phyloP scores from a whole-genome alignment of 1,140 invertebrate genomes.

The Planococcus citri region DNA sequence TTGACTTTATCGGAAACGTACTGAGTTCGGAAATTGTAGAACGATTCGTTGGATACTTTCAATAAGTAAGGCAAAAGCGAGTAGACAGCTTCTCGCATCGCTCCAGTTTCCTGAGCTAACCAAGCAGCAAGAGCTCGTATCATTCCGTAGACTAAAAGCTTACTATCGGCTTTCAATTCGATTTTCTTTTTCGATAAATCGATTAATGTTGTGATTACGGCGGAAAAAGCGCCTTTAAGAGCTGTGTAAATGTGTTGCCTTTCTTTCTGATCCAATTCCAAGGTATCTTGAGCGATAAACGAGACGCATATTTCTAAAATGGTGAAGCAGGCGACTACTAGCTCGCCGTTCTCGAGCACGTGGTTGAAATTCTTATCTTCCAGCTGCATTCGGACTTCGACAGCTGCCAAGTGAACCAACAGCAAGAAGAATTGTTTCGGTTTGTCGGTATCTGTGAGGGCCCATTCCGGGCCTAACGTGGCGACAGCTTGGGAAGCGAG shows the following conservation, averaged over 20 bases:
- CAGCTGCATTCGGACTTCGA: constrained; percentile 84
- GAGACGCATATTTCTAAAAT: constrained; percentile 68
- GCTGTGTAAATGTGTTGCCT: constrained; percentile 79
- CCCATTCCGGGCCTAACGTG: constrained; percentile 70
- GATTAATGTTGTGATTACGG: constrained; percentile 59
- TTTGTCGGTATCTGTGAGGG: constrained; percentile 59
- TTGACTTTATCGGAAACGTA: constrained; percentile 40
- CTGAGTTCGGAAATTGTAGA: constrained; percentile 44
- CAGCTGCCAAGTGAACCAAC: constrained; percentile 70
- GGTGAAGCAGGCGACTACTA: constrained; percentile 69
- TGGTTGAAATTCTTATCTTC: constrained; percentile 68
- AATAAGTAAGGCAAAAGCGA: constrained; percentile 64
- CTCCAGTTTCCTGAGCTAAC: constrained; percentile 83
- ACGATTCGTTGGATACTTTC: constrained; percentile 64
- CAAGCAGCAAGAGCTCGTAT: constrained; percentile 72
- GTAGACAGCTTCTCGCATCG: constrained; percentile 70
- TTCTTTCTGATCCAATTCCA: constrained; percentile 77
- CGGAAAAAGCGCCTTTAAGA: constrained; percentile 77
- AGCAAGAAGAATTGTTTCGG: constrained; percentile 70
- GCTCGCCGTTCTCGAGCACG: constrained; percentile 56
- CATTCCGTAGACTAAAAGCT: constrained; percentile 66
- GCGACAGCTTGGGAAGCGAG: constrained; percentile 66
- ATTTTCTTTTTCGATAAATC: constrained; percentile 41
- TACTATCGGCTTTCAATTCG: constrained; percentile 52
- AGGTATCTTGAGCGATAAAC: constrained; percentile 64